Evolutionary conservation across 92 coral and sea anemone species (phyloP).

Genomic region (Epizoanthus ramosus): DNA sequence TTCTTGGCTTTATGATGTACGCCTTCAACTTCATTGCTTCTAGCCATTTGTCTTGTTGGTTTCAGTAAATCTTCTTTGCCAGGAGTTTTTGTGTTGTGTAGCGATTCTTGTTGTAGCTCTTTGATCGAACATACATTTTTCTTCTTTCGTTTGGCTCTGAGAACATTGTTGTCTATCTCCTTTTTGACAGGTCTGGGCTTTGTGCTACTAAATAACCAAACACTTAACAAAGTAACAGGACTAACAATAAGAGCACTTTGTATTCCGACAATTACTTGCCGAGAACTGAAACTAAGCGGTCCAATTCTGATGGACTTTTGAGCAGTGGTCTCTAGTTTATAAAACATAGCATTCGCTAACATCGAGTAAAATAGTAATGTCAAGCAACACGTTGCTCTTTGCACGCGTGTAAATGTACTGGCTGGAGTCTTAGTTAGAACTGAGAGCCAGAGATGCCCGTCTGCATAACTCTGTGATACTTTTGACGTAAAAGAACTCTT

Average conservation of each 20-base stretch:
- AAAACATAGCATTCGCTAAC: conserved; percentile 33
- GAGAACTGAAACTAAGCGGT: neutral
- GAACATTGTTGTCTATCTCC: neutral
- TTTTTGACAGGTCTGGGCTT: neutral
- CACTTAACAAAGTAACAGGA: conserved; percentile 10
- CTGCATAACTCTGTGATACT: neutral
- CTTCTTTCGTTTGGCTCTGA: neutral
- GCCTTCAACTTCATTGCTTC: too few species aligned
- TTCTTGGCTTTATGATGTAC: too few species aligned
- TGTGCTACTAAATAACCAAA: conserved; percentile 3
- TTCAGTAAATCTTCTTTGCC: neutral
- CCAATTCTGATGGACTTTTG: neutral
- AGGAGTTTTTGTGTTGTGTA: neutral
- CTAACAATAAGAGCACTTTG: conserved; percentile 13
- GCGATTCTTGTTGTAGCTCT: neutral
- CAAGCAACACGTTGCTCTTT: conserved; percentile 24
- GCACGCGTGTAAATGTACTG: conserved; percentile 33
- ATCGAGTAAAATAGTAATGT: conserved; percentile 5
- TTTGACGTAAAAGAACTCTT: neutral
- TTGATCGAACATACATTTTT: neutral
- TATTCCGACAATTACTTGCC: conserved; percentile 22
- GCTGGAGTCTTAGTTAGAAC: conserved; percentile 7
- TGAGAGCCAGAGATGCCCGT: conserved; percentile 14
- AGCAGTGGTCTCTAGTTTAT: neutral
- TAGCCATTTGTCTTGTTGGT: neutral